Evolutionary conservation across 2,888 invertebrate genomes (phyloP).

Genomic region (Dynastes hyllus): DNA sequence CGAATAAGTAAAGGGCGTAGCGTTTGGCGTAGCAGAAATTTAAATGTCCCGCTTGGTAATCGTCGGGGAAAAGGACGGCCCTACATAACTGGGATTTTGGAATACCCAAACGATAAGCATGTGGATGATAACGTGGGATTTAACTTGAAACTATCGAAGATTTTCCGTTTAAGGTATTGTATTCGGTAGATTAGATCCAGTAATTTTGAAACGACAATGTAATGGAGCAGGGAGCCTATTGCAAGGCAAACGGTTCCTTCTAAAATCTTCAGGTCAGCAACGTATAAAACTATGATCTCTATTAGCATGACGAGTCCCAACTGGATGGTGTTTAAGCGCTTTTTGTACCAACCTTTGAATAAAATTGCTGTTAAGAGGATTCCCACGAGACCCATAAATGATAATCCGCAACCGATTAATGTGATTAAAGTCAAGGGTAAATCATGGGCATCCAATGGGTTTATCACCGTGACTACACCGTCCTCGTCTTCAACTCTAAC

Average conservation of each 20-base stretch:
- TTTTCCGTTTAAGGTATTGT: conserved; percentile 36
- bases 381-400: conserved; percentile 19
- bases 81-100: background rate
- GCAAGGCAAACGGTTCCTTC: conserved; percentile 10
- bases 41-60: conserved; percentile 38
- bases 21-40: conserved; percentile 45
- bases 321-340: background rate
- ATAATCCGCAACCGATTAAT: conserved; percentile 37
- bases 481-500: background rate
- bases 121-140: conserved; percentile 7
- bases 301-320: conserved; percentile 31
- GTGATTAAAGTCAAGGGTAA: conserved; percentile 30
- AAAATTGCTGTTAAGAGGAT: conserved; percentile 16
- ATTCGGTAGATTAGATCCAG: conserved; percentile 32
- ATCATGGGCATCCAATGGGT: conserved; percentile 9
- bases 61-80: conserved; percentile 33
- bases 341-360: conserved; percentile 44
- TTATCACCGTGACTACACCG: background rate
- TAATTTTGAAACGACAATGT: conserved; percentile 41
- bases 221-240: conserved; percentile 41
- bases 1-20: conserved; percentile 28
- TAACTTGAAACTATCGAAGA: conserved; percentile 35
- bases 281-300: conserved; percentile 32
- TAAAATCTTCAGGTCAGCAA: conserved; percentile 22
- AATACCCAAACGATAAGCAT: conserved; percentile 17